A percentile compares a stretch with the other conserved stretches of the same genome.
phyloP scores from a whole-genome alignment of 1,140 invertebrate genomes.

The Drosophila repletoides region DNA sequence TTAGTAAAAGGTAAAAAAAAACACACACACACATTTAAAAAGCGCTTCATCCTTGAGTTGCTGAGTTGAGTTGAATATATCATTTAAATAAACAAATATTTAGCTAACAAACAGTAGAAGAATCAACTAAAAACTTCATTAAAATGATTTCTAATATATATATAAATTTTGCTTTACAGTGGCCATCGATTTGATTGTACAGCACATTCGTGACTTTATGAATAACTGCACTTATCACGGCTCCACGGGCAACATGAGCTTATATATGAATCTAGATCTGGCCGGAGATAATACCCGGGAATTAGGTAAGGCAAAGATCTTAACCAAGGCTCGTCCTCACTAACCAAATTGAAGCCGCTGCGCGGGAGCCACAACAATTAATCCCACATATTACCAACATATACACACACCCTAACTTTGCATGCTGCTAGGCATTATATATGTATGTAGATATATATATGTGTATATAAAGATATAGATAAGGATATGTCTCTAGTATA shows the following conservation, averaged over 20 bases:
- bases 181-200: constrained; percentile 96
- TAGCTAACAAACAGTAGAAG: not conserved
- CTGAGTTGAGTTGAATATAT: constrained; percentile 26
- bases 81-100: constrained; percentile 21
- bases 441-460: constrained; percentile 6
- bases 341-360: constrained; percentile 41
- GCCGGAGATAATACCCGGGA: constrained; percentile 31
- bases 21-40: constrained; percentile 4
- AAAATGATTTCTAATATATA: not conserved
- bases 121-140: not conserved
- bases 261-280: constrained; percentile 69
- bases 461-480: constrained; percentile 24
- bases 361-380: constrained; percentile 35
- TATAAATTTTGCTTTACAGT: constrained; percentile 86
- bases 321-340: constrained; percentile 62
- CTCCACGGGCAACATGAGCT: constrained; percentile 65
- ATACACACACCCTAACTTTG: constrained; percentile 30
- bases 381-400: constrained; percentile 9
- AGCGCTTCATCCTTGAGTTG: constrained; percentile 30
- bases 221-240: constrained; percentile 83
- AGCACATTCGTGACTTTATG: constrained; percentile 94
- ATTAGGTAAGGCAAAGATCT: constrained; percentile 57
- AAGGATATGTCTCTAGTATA: constrained; percentile 38
- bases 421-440: constrained; percentile 37
- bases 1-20: constrained; percentile 18